Percentiles rank a stretch among this genome's conserved stretches.
phyloP scores from a whole-genome alignment of 1,140 invertebrate species.

The Harpegnathos saltator region DNA sequence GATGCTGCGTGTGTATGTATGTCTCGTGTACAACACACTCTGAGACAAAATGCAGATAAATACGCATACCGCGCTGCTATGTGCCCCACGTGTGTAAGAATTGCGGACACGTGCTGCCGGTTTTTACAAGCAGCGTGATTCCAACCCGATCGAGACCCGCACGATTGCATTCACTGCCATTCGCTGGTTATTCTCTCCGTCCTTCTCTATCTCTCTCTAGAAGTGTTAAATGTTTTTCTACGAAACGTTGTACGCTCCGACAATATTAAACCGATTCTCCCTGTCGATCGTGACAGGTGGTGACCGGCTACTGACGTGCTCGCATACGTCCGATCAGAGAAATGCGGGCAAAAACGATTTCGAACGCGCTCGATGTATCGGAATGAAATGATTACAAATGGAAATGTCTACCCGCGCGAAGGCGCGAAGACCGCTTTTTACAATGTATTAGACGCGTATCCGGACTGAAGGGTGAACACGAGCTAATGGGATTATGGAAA shows the following conservation, averaged over 20 bases:
- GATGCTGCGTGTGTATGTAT: neutral
- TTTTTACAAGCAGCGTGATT: constrained; percentile 33
- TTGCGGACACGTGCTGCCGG: constrained; percentile 1
- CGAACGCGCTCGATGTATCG: constrained; percentile 4
- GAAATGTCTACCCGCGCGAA: neutral
- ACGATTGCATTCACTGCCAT: neutral
- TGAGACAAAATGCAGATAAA: constrained; percentile 49
- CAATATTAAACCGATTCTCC: neutral
- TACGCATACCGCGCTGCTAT: constrained; percentile 34
- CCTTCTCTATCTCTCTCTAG: neutral
- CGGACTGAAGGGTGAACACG: neutral
- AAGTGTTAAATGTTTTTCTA: constrained; percentile 51
- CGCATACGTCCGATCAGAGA: neutral
- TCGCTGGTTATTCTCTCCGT: constrained; percentile 10
- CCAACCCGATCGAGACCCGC: neutral
- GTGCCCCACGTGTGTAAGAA: constrained; percentile 30
- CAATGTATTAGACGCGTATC: neutral
- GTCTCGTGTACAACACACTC: neutral
- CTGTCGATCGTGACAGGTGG: constrained; percentile 11
- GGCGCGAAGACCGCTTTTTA: constrained; percentile 14
- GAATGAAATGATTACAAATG: constrained; percentile 32
- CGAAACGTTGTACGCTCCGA: neutral
- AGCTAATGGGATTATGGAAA: constrained; percentile 2
- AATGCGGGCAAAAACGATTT: constrained; percentile 19
- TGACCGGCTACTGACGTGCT: neutral